Evolutionary conservation across 1,140 invertebrate genomes (phyloP).

Genomic region (Drosophila ambigua): DNA sequence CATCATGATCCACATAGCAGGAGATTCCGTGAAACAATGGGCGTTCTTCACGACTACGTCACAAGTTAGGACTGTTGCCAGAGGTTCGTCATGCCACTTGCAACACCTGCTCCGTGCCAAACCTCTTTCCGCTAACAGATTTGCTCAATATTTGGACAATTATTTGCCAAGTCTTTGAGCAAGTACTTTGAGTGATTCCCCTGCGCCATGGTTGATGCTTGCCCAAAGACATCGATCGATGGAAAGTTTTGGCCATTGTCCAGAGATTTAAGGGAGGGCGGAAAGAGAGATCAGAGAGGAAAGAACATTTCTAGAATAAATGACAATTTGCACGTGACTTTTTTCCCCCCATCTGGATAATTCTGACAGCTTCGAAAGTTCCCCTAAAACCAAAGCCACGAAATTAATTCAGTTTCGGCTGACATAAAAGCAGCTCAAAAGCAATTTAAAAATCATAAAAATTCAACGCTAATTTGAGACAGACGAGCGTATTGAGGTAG

Average conservation of each 20-base stretch:
- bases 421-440: background rate
- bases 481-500: background rate
- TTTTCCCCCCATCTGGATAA: background rate
- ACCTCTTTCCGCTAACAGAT: constrained; percentile 35
- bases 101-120: background rate
- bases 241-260: constrained; percentile 12
- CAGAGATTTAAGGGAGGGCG: background rate
- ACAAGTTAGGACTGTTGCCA: constrained; percentile 23
- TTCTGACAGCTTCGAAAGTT: constrained; percentile 37
- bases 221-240: background rate
- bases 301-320: no score
- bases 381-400: constrained; percentile 30
- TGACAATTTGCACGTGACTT: constrained; percentile 7
- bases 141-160: constrained; percentile 63
- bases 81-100: constrained; percentile 15
- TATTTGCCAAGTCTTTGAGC: constrained; percentile 42
- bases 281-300: no score
- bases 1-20: constrained; percentile 25
- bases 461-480: background rate
- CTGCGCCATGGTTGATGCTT: background rate
- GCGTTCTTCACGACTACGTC: constrained; percentile 39
- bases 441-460: constrained; percentile 23
- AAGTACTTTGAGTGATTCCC: constrained; percentile 51
- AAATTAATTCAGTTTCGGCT: constrained; percentile 13
- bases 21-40: constrained; percentile 38